A percentile compares a stretch with the other conserved stretches of the same genome.
Evolutionary conservation across 2,113 vertebrate genomes (phyloP).

Genomic region (Proteles cristata): DNA sequence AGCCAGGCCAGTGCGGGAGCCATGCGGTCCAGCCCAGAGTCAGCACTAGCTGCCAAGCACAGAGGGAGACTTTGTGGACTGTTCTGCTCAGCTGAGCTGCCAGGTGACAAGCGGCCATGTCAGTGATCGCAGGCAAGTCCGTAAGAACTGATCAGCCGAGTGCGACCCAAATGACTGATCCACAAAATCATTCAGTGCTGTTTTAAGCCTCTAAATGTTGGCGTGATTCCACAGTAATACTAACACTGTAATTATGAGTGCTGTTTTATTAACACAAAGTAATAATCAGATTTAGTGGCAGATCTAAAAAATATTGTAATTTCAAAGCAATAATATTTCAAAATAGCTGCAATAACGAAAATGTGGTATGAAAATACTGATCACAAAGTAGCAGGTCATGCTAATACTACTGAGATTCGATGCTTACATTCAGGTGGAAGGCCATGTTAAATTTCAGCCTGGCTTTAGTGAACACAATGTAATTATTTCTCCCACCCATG

Average conservation of each 20-base stretch:
- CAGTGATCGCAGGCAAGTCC: background rate
- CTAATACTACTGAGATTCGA: background rate
- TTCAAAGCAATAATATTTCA: conserved; percentile 4
- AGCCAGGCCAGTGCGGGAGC: background rate
- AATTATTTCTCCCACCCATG: conserved; percentile 8
- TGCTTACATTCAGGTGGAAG: background rate
- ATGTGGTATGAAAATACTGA: background rate
- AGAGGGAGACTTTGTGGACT: background rate
- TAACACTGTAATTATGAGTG: background rate
- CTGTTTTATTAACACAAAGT: background rate
- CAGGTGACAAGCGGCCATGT: background rate
- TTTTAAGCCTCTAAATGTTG: background rate
- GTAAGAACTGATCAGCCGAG: background rate
- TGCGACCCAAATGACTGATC: background rate
- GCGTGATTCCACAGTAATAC: background rate
- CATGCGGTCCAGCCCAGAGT: background rate
- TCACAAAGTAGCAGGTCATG: background rate
- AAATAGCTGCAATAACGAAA: background rate
- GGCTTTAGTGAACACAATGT: background rate
- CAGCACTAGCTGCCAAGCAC: background rate
- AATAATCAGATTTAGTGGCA: background rate
- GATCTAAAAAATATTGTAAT: background rate
- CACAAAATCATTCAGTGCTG: background rate
- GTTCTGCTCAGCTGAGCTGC: background rate
- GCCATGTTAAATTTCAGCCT: background rate